phyloP scores from a whole-genome alignment of 2,888 invertebrate species.

The Diogma glabrata region DNA sequence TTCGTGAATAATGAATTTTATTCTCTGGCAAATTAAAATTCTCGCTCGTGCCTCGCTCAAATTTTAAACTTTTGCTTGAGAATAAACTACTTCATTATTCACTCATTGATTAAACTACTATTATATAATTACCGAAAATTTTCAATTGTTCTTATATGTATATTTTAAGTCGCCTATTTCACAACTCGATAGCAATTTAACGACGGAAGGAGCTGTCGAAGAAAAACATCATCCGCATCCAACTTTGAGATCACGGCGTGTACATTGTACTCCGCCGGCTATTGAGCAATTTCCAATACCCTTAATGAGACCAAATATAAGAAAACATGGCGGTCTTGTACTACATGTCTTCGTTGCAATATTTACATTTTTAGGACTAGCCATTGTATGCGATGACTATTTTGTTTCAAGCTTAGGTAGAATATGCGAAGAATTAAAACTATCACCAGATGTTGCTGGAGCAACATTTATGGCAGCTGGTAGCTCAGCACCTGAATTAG shows the following conservation, averaged over 20 bases:
- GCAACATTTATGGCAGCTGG: conserved; percentile 99
- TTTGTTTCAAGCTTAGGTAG: conserved; percentile 88
- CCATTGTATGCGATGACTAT: conserved; percentile 92
- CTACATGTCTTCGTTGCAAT: conserved; percentile 74
- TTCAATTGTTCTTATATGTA: no score
- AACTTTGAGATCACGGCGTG: conserved; percentile 44
- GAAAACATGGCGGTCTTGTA: conserved; percentile 75
- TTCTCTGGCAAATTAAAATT: no score
- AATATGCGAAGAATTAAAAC: conserved; percentile 81
- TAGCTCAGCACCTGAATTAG: conserved; percentile 92
- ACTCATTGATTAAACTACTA: no score
- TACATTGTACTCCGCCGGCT: conserved; percentile 73
- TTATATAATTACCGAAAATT: no score
- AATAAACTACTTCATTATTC: no score
- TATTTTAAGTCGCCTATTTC: no score
- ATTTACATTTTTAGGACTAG: conserved; percentile 86
- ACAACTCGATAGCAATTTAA: no score
- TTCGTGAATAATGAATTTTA: no score
- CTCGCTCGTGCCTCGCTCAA: no score
- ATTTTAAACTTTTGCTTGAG: no score
- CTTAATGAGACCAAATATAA: conserved; percentile 61
- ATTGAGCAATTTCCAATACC: conserved; percentile 86
- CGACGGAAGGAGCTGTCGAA: no score
- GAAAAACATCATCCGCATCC: conserved; percentile 31
- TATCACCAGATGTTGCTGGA: conserved; percentile 91